Percentiles rank a stretch among this genome's conserved stretches.
phyloP scores from a whole-genome alignment of 2,797 vertebrate species.

The Brotula barbata region DNA sequence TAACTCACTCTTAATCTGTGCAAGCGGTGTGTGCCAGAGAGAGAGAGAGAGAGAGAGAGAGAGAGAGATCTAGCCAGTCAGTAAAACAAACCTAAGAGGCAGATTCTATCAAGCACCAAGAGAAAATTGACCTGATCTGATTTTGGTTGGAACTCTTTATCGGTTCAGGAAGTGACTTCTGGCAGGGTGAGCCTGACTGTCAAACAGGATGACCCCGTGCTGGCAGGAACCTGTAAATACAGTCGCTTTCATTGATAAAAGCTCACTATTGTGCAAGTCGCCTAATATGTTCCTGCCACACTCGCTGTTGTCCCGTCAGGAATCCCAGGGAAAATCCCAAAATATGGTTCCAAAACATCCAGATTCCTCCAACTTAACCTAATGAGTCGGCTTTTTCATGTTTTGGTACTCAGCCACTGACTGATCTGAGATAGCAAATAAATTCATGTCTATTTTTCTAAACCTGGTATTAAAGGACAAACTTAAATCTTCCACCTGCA shows the following conservation, averaged over 20 bases:
- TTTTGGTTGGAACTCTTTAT: constrained; percentile 2
- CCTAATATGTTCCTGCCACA: constrained; percentile 33
- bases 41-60: constrained; percentile 79
- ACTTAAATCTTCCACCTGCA: no score
- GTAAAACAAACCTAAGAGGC: no score
- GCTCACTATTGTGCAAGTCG: constrained; percentile 20
- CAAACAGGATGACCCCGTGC: constrained; percentile 49
- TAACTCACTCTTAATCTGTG: no score
- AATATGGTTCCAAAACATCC: neutral
- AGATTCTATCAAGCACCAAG: no score
- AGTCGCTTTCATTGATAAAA: constrained; percentile 39
- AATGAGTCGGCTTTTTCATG: no score
- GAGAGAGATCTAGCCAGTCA: neutral
- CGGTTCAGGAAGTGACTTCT: constrained; percentile 32
- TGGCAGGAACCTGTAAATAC: constrained; percentile 50
- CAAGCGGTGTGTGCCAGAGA: no score
- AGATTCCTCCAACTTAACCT: no score
- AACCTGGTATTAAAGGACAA: no score
- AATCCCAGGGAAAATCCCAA: neutral
- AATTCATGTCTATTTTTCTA: no score
- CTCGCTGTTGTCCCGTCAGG: neutral
- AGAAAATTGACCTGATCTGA: neutral
- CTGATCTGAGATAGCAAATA: neutral
- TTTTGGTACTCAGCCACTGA: neutral
- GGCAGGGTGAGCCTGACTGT: constrained; percentile 46